phyloP scores from a whole-genome alignment of 2,888 invertebrate species.

The Lycaena phlaeas region DNA sequence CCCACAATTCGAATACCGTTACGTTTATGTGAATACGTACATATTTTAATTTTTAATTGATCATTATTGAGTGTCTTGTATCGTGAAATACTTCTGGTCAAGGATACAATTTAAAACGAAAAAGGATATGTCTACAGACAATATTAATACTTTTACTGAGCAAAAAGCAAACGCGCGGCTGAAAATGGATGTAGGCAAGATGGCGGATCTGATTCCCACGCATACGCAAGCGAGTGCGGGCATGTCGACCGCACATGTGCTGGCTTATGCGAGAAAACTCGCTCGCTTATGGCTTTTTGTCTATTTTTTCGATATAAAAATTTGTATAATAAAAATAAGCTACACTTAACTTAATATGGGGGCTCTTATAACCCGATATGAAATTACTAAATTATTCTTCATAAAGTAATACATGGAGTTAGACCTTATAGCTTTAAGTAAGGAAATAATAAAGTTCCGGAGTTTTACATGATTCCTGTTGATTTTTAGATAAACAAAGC shows the following conservation, averaged over 20 bases:
- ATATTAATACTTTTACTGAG: constrained; percentile 33
- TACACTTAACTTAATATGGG: no score
- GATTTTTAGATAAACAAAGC: no score
- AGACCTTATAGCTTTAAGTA: no score
- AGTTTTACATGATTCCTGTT: no score
- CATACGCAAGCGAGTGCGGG: constrained; percentile 40
- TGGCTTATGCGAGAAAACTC: constrained; percentile 49
- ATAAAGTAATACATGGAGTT: no score
- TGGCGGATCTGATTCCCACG: constrained; percentile 55
- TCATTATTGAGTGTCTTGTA: background rate
- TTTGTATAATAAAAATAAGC: constrained; percentile 11
- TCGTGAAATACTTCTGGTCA: background rate
- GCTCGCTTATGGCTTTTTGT: constrained; percentile 23
- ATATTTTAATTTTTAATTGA: constrained; percentile 1
- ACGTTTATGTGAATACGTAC: constrained; percentile 1
- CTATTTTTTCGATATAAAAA: constrained; percentile 30
- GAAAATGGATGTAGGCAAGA: constrained; percentile 43
- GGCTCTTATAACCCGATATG: no score
- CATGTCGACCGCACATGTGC: constrained; percentile 47
- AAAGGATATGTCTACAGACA: constrained; percentile 14
- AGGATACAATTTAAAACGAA: constrained; percentile 1
- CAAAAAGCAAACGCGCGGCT: constrained; percentile 32
- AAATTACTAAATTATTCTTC: no score
- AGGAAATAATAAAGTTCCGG: no score
- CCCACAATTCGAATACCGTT: constrained; percentile 1